Conservation (phyloP, 2,888 invertebrate genomes). For the Euplexia lucipara region DNA sequence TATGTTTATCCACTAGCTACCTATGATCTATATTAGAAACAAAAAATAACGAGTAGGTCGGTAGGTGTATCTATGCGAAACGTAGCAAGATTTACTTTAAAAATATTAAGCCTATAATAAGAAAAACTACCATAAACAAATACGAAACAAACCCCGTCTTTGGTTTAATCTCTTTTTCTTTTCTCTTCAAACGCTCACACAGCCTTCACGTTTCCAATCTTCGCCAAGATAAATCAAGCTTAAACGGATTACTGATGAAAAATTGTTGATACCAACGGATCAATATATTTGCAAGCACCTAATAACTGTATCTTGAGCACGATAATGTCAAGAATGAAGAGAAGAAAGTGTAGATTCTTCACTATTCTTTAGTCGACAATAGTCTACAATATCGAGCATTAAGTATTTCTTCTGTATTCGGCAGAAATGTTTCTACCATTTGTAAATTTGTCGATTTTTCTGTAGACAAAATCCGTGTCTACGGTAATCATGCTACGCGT, state of each 20-base stretch:
- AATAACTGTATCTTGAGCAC: no score
- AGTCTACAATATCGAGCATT: no score
- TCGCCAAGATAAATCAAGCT: background rate
- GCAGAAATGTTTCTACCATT: no score
- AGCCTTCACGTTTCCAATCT: background rate
- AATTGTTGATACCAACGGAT: conserved; percentile 4
- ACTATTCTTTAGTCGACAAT: no score
- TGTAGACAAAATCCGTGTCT: no score
- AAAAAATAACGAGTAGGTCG: background rate
- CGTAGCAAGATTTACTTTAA: background rate
- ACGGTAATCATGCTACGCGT: no score
- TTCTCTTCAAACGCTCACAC: background rate
- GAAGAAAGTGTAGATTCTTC: no score
- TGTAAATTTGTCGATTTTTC: no score
- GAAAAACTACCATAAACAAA: background rate
- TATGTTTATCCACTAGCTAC: no score
- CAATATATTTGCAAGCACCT: conserved; percentile 30
- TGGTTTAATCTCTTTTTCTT: conserved; percentile 4
- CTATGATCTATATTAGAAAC: conserved; percentile 2
- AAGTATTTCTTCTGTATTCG: no score
- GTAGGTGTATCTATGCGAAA: background rate
- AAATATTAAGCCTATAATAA: background rate
- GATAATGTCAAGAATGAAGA: no score
- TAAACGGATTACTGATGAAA: background rate
- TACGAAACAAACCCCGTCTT: background rate